phyloP scores from a whole-genome alignment of 2,797 vertebrate species.

The Chaetodon trifasciatus region DNA sequence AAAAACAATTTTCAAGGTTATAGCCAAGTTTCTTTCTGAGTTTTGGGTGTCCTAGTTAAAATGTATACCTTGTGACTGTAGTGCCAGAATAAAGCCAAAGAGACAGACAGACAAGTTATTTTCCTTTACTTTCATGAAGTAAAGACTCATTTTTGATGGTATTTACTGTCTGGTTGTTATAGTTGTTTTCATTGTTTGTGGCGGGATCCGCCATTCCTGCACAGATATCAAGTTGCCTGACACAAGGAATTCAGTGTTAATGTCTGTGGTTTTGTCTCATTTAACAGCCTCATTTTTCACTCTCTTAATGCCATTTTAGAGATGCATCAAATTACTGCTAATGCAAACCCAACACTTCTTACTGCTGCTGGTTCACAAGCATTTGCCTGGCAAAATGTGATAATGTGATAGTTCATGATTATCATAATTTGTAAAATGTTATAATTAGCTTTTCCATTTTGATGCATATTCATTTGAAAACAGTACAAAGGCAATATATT shows the following conservation, averaged over 20 bases:
- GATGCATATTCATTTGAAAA: too few relatives aligned
- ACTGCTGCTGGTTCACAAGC: background rate
- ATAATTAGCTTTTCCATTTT: too few relatives aligned
- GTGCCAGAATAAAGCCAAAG: background rate
- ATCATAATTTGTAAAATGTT: too few relatives aligned
- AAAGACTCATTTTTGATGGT: background rate
- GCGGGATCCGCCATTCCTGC: background rate
- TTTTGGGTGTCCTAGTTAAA: background rate
- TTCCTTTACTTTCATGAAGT: background rate
- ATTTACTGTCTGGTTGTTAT: background rate
- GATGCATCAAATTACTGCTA: background rate
- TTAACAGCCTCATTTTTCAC: background rate
- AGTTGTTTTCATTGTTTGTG: background rate
- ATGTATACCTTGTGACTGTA: background rate
- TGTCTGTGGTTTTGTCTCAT: background rate
- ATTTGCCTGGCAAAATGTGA: background rate
- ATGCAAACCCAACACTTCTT: background rate
- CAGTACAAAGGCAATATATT: too few relatives aligned
- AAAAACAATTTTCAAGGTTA: constrained; percentile 6
- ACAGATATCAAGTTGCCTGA: background rate
- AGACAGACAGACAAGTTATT: background rate
- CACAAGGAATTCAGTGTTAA: background rate
- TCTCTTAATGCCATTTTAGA: background rate
- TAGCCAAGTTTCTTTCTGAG: background rate
- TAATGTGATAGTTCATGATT: too few relatives aligned